phyloP scores from a whole-genome alignment of 1,140 invertebrate genomes.

The Oncopeltus fasciatus region DNA sequence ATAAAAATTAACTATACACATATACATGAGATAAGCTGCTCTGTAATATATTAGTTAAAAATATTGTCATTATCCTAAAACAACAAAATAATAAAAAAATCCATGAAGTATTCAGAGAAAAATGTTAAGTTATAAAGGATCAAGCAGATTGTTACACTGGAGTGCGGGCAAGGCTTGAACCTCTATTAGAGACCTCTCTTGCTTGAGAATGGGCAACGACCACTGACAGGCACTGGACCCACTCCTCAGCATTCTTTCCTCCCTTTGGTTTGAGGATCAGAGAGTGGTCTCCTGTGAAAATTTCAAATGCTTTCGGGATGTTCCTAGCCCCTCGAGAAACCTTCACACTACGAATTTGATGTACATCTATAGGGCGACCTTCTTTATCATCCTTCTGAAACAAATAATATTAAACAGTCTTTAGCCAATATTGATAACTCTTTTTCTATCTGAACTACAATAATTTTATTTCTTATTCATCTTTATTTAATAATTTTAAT shows the following conservation, averaged over 20 bases:
- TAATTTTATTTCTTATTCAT: too few relatives aligned
- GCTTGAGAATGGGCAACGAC: conserved; percentile 70
- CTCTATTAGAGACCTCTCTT: conserved; percentile 25
- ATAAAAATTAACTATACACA: too few relatives aligned
- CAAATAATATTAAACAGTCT: too few relatives aligned
- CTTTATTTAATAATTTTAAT: too few relatives aligned
- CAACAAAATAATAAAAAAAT: too few relatives aligned
- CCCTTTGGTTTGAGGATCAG: conserved; percentile 85
- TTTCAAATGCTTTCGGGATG: conserved; percentile 90
- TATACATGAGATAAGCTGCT: too few relatives aligned
- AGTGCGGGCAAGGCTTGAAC: conserved; percentile 25
- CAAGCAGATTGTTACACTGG: too few relatives aligned
- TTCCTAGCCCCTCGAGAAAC: conserved; percentile 69
- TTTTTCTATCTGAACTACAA: too few relatives aligned
- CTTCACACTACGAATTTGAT: conserved; percentile 83
- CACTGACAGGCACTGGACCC: conserved; percentile 80
- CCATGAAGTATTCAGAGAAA: neutral
- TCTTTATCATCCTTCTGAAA: conserved; percentile 41
- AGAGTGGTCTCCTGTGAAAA: conserved; percentile 83
- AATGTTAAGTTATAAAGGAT: neutral
- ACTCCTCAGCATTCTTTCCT: conserved; percentile 86
- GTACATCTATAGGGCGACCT: conserved; percentile 54
- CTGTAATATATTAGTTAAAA: too few relatives aligned
- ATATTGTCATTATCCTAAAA: too few relatives aligned
- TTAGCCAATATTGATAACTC: too few relatives aligned